Evolutionary conservation across 2,113 vertebrate species (phyloP).

Genomic region (Salminus brasiliensis): DNA sequence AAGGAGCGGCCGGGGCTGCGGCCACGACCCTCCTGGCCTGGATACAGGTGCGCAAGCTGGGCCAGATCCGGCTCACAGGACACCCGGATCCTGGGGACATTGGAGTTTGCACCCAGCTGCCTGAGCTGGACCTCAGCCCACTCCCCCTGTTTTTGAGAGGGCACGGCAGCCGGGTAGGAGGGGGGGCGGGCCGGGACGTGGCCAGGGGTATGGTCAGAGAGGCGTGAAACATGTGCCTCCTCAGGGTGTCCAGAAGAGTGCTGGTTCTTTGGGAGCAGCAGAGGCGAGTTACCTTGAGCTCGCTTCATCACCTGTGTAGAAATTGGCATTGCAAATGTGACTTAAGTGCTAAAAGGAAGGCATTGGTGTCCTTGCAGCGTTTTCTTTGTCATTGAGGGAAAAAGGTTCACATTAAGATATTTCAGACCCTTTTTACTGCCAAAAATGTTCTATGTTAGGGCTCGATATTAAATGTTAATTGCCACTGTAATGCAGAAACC

Average conservation of each 20-base stretch:
- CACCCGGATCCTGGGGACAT: slow-evolving; percentile 68
- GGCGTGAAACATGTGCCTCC: slow-evolving; percentile 50
- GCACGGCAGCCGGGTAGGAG: slow-evolving; percentile 51
- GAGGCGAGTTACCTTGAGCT: slow-evolving; percentile 79
- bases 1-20: slow-evolving; percentile 65
- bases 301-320: slow-evolving; percentile 72
- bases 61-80: slow-evolving; percentile 59
- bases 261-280: slow-evolving; percentile 77
- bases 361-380: not conserved
- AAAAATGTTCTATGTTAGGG: not conserved
- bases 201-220: slow-evolving; percentile 60
- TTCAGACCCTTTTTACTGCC: not conserved
- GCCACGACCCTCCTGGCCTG: slow-evolving; percentile 59
- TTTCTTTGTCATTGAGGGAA: not conserved
- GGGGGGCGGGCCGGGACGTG: slow-evolving; percentile 63
- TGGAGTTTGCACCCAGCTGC: not conserved
- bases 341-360: slow-evolving; percentile 50
- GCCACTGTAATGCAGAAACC: too few species aligned
- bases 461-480: not conserved
- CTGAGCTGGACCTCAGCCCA: slow-evolving; percentile 39
- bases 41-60: slow-evolving; percentile 26
- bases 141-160: slow-evolving; percentile 43
- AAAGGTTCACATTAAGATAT: not conserved
- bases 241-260: slow-evolving; percentile 65
- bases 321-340: slow-evolving; percentile 66